Conservation (phyloP, 2,797 vertebrate genomes). For the Champsocephalus gunnari region DNA sequence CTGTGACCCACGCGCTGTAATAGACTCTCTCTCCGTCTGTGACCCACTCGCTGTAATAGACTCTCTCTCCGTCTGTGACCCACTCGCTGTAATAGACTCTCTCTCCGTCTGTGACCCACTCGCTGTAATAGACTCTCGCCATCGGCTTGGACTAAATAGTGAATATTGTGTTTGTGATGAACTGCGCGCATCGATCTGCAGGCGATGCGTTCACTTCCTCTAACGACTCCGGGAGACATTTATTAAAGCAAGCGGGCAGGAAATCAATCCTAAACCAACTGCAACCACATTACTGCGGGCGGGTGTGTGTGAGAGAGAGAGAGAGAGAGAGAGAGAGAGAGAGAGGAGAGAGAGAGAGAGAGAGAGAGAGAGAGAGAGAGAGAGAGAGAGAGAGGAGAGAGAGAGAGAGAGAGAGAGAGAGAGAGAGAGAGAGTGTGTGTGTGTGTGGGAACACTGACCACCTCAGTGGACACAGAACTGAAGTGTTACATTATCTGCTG, state of each 20-base stretch:
- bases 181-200: slow-evolving; percentile 60
- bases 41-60: too few species aligned
- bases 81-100: too few species aligned
- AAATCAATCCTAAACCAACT: slow-evolving; percentile 72
- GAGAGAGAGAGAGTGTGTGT: background rate
- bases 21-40: too few species aligned
- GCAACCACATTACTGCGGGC: slow-evolving; percentile 57
- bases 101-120: slow-evolving; percentile 17
- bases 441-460: slow-evolving; percentile 16
- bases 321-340: too few species aligned
- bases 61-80: too few species aligned
- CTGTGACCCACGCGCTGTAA: too few species aligned
- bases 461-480: slow-evolving; percentile 4
- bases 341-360: background rate
- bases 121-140: slow-evolving; percentile 52
- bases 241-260: slow-evolving; percentile 72
- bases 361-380: background rate
- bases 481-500: slow-evolving; percentile 27
- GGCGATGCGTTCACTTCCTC: slow-evolving; percentile 60
- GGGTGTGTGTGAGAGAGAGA: slow-evolving; percentile 5
- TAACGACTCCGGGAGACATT: slow-evolving; percentile 74
- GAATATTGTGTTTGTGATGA: slow-evolving; percentile 57
- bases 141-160: slow-evolving; percentile 56
- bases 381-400: too few species aligned
- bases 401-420: background rate